Evolutionary conservation across 1,140 invertebrate species (phyloP), one percentile per base, ranked within the genome.

Genomic region (Drosophila santomea): DNA sequence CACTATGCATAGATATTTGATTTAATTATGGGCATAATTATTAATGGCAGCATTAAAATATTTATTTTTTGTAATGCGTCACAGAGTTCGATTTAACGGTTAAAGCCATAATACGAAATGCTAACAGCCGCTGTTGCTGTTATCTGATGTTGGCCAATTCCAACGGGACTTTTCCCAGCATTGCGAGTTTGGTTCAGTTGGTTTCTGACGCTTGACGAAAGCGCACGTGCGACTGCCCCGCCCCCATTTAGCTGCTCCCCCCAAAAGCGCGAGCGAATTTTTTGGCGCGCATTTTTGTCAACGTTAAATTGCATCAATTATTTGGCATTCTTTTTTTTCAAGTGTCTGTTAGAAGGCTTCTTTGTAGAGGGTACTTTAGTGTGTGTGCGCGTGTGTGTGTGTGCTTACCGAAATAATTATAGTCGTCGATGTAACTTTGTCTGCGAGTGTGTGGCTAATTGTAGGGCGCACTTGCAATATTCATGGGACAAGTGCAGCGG

Each of bases 211-310:
- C 68, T 78, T 61, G 58, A 68, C 61, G 74, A 56, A 51, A 59
- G 47, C 74, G 74, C 74, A 43, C 35, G 15, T 41, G 12, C 38
- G 11, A 50, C 44, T 23, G 48, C 35, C 23, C 38, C 38, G 20
- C 39, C n/a, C 23, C n/a, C n/a, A 15, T 11, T 11, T 11, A 28
- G 25, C 28, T 35, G 28, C 4, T 20, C 28, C 47, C 14, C 41
- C 45, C 20, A 15, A 17, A n/a, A 39, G 14, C 28, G n/a, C 47
- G 59, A 67, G 23, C 50, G 36, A 74, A 57, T 20, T 84, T 84
- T 84, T 85, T 85, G 81, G 81, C 81, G 81, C 81, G 81, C 82
- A 71, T 43, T 80, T 80, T 35, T 39, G 44, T 63, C 25, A 36
- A 8, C 48, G 12, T 63, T 47, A 15, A 47, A 38, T 55, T 59